Evolutionary conservation across 2,888 invertebrate species (phyloP), one percentile per base, ranked within the genome.

Genomic region (Drosophila merina): DNA sequence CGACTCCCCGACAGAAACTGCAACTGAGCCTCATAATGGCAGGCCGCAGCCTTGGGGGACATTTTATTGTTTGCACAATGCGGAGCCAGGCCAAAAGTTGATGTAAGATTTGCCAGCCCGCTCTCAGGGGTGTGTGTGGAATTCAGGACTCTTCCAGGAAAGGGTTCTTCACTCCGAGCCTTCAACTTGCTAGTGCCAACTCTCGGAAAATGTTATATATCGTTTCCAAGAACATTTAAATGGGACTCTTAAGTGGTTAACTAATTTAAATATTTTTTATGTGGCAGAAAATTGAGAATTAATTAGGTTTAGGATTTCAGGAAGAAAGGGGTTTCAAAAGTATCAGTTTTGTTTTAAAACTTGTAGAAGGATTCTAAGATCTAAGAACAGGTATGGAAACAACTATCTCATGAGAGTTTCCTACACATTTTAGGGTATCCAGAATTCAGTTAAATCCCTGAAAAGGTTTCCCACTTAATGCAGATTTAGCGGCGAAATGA

Each of bases 51-150:
- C 82, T 81, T 81, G 83, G 86, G 90, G 89, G 90, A 89, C 90
- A 90, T 89, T 90, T 89, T 90, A 90, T 90, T 90, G 89, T 90
- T 90, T 88, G 82, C 86, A 89, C 80, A 84, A 78, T 62, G 60
- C 60, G 49, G 66, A 75, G 60, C 50, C 77, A 75, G 56, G 54
- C 70, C 76, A 60, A 68, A 76, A 69, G 54, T 75, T 86, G 84
- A 88, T 88, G 86, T 72, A 89, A 89, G 90, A 88, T 77, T 76
- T 79, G 87, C 76, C 83, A 74, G 77, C 40, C 42, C 56, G 49
- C 56, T 57, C 57, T 66, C 75, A 51, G 55, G 55, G 84, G 88
- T 88, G 75, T 75, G 83, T 75, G 44, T 47, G 57, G 70, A 64
- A 69, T 67, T 44, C 36, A 42, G 52, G 56, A 62, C 52, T 48